Evolutionary conservation across 2,888 invertebrate genomes (phyloP), one percentile per base, ranked within the genome.

Genomic region (Neoaliturus tenellus): DNA sequence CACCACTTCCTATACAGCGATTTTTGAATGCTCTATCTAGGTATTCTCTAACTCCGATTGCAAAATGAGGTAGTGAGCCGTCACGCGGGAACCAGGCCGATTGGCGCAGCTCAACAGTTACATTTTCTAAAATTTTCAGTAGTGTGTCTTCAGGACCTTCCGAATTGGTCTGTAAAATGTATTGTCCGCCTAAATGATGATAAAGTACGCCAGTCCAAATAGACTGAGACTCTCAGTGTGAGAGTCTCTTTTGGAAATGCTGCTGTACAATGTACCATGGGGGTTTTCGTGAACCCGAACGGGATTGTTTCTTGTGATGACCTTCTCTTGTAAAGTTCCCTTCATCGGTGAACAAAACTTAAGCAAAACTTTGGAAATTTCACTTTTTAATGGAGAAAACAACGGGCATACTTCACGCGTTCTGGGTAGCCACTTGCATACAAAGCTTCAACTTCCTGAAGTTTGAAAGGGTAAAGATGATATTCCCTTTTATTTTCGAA

Each of bases 51-150:
- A 83, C 83, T 1, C 1, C 28, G 2, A 33, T 25, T 31, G 31
- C 14, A 31, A 84, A 84, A 35, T 84, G 84, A 23, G 81, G 20
- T 8, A 73, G 84, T 1, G 51, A 41, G 23, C 84, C 84, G 20
- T 73, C 84, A 44, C 39, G 80, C 51, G 80, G 67, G 69, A 80
- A 67, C 80, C 80, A 80, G n/a, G 20, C 33, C 23, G n/a, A 12
- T 10, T 33, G 33, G 0, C 67, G 5, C 41, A 62, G 2, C 25
- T 78, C 17, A 1, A 62, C 23, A 1, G 80, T 62, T n/a, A 41
- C 20, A n/a, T 82, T 33, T 28, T 71, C 71, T 5, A 82, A 17
- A 1, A 82, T 10, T 58, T 83, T 51, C 6, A 51, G 44, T n/a
- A 83, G 28, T 8, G 39, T 20, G 10, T 83, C 67, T 20, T 23